Percentiles rank a stretch among this genome's conserved stretches.
Evolutionary conservation across 2,797 vertebrate species (phyloP).

Genomic region (Epinephelus malabaricus): DNA sequence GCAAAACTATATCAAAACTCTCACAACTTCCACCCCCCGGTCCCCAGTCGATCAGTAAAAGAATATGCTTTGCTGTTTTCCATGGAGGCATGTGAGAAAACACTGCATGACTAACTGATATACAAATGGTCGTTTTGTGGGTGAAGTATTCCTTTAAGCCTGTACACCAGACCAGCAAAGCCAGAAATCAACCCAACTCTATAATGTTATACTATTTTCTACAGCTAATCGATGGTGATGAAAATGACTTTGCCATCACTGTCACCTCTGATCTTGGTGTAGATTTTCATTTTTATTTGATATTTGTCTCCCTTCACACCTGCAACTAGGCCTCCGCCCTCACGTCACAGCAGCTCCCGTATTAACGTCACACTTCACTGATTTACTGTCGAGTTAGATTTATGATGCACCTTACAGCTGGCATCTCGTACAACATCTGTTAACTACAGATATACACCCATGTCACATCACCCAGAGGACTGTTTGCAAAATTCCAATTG

Average conservation of each 20-base stretch:
- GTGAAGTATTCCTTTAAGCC: no score
- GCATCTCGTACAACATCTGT: conserved; percentile 58
- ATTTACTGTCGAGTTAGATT: conserved; percentile 47
- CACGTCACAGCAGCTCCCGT: conserved; percentile 55
- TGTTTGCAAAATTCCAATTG: conserved; percentile 12
- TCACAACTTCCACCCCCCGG: no score
- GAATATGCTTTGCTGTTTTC: no score
- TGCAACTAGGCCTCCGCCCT: conserved; percentile 9
- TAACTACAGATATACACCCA: conserved; percentile 17
- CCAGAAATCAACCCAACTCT: no score
- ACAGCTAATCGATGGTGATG: no score
- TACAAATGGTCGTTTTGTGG: no score
- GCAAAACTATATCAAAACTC: no score
- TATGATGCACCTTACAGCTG: conserved; percentile 61
- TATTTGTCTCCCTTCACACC: conserved; percentile 21
- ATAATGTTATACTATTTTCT: no score
- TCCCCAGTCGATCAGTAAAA: no score
- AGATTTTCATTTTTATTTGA: conserved; percentile 13
- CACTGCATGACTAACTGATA: no score
- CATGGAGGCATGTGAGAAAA: no score
- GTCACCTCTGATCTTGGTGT: conserved; percentile 5
- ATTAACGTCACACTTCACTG: conserved; percentile 43
- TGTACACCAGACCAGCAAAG: no score
- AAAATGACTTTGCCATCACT: background rate
- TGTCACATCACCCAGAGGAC: background rate